phyloP scores from a whole-genome alignment of 2,797 vertebrate species.

The Glossophaga mutica region DNA sequence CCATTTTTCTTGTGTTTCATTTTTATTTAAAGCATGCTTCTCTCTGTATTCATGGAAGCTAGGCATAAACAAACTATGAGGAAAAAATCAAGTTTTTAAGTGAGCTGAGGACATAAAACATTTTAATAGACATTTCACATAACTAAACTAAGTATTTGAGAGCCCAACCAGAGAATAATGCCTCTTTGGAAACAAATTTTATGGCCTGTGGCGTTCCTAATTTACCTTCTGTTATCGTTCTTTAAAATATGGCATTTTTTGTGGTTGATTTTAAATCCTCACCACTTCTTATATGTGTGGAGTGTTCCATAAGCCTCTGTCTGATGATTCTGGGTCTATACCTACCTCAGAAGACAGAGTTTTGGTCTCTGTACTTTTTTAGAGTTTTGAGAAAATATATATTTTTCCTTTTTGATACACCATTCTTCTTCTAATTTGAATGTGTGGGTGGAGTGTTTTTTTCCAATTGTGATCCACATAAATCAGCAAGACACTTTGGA shows the following conservation, averaged over 20 bases:
- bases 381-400: neutral
- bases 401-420: neutral
- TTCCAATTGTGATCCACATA: neutral
- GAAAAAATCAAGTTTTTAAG: constrained; percentile 67
- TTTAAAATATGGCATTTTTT: constrained; percentile 42
- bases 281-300: neutral
- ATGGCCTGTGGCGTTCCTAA: constrained; percentile 20
- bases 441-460: neutral
- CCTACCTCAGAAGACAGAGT: neutral
- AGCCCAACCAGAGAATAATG: constrained; percentile 37
- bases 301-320: neutral
- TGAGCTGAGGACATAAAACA: constrained; percentile 59
- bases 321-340: constrained; percentile 7
- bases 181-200: constrained; percentile 62
- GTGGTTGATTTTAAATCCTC: constrained; percentile 24
- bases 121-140: constrained; percentile 67
- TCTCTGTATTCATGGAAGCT: constrained; percentile 41
- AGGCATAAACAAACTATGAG: constrained; percentile 60
- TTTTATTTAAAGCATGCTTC: constrained; percentile 72
- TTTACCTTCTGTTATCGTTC: constrained; percentile 37
- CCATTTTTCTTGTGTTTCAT: constrained; percentile 70
- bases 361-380: neutral
- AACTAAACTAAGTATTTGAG: constrained; percentile 69
- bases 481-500: neutral
- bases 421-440: neutral